phyloP scores from a whole-genome alignment of 2,797 vertebrate genomes.

The Perdix hodgsoniae region DNA sequence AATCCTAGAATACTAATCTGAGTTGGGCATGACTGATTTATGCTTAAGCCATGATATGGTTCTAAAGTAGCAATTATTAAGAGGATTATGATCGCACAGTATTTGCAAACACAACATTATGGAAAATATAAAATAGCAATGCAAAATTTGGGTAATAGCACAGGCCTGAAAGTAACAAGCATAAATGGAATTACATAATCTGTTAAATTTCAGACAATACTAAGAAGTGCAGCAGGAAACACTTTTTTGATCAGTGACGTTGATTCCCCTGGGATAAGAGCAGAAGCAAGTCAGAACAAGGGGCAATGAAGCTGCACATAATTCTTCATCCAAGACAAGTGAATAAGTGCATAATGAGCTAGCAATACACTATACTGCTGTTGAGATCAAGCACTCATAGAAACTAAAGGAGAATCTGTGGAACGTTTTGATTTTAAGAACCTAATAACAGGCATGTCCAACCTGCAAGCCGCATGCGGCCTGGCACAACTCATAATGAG shows the following conservation, averaged over 20 bases:
- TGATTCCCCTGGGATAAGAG: not conserved
- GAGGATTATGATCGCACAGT: not conserved
- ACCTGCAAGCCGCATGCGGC: no score
- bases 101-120: not conserved
- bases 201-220: not conserved
- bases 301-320: not conserved
- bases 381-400: not conserved
- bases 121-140: not conserved
- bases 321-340: not conserved
- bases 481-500: no score
- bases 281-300: not conserved
- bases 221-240: not conserved
- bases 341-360: not conserved
- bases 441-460: not conserved
- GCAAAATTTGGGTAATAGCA: not conserved
- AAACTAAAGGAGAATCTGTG: not conserved
- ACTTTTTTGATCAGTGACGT: not conserved
- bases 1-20: not conserved
- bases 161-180: not conserved
- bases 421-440: not conserved
- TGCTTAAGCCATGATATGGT: not conserved
- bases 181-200: not conserved
- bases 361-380: not conserved
- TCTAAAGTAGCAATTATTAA: not conserved
- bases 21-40: not conserved